Conservation (phyloP, 2,113 vertebrate genomes). For the Pelobates fuscus region DNA sequence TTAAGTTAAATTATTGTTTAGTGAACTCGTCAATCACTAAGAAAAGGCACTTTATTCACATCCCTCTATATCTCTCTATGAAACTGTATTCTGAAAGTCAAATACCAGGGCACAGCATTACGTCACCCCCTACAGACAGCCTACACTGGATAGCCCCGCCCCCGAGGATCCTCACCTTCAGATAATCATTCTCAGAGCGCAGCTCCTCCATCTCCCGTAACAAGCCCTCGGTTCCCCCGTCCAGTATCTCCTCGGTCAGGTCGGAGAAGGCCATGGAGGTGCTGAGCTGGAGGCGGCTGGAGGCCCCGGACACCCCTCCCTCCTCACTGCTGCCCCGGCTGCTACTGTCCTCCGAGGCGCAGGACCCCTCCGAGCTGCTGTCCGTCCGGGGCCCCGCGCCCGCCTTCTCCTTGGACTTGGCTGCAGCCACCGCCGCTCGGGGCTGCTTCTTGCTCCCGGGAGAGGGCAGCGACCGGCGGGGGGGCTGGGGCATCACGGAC, state of each 20-base stretch:
- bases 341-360: slow-evolving; percentile 86
- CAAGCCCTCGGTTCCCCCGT: slow-evolving; percentile 84
- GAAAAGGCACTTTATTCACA: too few species aligned
- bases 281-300: slow-evolving; percentile 87
- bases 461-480: slow-evolving; percentile 66
- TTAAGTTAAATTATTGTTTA: too few species aligned
- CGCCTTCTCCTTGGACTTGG: slow-evolving; percentile 34
- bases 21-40: too few species aligned
- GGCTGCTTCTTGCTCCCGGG: slow-evolving; percentile 56
- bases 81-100: too few species aligned
- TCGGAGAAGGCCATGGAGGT: slow-evolving; percentile 94
- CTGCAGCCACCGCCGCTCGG: slow-evolving; percentile 53
- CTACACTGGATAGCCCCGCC: not conserved
- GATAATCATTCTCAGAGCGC: slow-evolving; percentile 95
- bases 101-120: too few species aligned
- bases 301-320: slow-evolving; percentile 74
- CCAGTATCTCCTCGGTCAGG: slow-evolving; percentile 92
- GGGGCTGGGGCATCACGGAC: slow-evolving; percentile 72
- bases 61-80: too few species aligned
- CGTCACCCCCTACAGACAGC: too few species aligned
- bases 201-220: slow-evolving; percentile 91
- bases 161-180: slow-evolving; percentile 79
- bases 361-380: slow-evolving; percentile 94
- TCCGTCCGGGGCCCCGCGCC: slow-evolving; percentile 66
- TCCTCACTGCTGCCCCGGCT: slow-evolving; percentile 72